Conservation (phyloP, 2,113 vertebrate genomes). For the Colius striatus region DNA sequence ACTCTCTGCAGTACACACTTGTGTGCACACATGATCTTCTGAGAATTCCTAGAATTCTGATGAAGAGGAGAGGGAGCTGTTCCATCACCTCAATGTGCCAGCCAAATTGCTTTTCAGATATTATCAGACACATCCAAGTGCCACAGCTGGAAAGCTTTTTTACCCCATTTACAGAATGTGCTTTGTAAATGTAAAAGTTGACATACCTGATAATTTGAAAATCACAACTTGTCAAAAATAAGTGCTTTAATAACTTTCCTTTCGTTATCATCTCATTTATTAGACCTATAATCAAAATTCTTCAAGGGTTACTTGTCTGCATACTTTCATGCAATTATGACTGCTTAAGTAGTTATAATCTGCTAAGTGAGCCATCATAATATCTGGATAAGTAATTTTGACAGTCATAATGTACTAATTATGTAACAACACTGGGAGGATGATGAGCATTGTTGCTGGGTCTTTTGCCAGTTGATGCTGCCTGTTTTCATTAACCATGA, state of each 20-base stretch:
- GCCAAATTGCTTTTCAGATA: not conserved
- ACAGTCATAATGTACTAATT: not conserved
- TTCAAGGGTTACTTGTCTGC: not conserved
- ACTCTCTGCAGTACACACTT: not conserved
- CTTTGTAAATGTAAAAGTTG: not conserved
- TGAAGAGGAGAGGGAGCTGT: not conserved
- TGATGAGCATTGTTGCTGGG: not conserved
- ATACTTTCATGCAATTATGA: not conserved
- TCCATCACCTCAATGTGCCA: not conserved
- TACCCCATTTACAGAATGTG: not conserved
- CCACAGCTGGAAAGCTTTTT: not conserved
- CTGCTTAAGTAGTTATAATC: not conserved
- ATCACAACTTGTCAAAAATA: not conserved
- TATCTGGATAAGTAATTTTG: conserved; percentile 7
- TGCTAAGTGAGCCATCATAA: conserved; percentile 8
- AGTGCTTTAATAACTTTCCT: not conserved
- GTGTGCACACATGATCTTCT: accelerated
- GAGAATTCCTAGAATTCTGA: not conserved
- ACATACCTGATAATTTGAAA: not conserved
- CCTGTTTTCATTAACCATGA: not conserved
- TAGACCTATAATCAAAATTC: not conserved
- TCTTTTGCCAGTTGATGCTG: not conserved
- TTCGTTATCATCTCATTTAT: conserved; percentile 14
- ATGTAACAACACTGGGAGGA: not conserved
- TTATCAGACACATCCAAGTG: not conserved